A percentile compares a stretch with the other conserved stretches of the same genome.
Conservation (phyloP, 2,797 vertebrate species). For the Rhynchotus rufescens region DNA sequence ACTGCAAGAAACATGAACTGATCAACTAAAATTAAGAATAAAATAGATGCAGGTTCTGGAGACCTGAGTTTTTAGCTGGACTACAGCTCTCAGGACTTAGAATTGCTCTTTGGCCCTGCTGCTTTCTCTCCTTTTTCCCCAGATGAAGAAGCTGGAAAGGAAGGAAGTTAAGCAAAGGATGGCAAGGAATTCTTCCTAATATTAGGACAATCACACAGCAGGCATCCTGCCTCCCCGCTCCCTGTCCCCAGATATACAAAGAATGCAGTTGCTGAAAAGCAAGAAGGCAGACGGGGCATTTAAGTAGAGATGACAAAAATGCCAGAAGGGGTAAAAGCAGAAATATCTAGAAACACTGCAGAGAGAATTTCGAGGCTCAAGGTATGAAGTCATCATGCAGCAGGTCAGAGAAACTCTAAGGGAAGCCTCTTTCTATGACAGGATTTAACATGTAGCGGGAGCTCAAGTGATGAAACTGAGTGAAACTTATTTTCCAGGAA, state of each 20-base stretch:
- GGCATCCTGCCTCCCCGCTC: neutral
- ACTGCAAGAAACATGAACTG: neutral
- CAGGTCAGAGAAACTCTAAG: neutral
- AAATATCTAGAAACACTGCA: neutral
- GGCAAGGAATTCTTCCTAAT: neutral
- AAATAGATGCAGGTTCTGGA: neutral
- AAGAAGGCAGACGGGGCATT: neutral
- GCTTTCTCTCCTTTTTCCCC: neutral
- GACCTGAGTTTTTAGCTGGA: neutral
- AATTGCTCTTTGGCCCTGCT: neutral
- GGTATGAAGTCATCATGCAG: neutral
- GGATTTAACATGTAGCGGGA: neutral
- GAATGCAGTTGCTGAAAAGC: neutral
- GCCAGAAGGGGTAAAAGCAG: neutral
- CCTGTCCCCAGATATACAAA: neutral
- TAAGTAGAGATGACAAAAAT: neutral
- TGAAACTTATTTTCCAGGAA: constrained; percentile 42
- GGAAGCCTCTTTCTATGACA: neutral
- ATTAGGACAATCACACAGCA: neutral
- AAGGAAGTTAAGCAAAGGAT: neutral
- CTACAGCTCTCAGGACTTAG: neutral
- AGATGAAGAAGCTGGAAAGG: neutral
- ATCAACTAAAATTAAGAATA: neutral
- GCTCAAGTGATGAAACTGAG: neutral
- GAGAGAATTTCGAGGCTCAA: neutral